Percentiles rank a stretch among this genome's conserved stretches.
Evolutionary conservation across 1,140 invertebrate species (phyloP).

Genomic region (Drosophila chauvacae): DNA sequence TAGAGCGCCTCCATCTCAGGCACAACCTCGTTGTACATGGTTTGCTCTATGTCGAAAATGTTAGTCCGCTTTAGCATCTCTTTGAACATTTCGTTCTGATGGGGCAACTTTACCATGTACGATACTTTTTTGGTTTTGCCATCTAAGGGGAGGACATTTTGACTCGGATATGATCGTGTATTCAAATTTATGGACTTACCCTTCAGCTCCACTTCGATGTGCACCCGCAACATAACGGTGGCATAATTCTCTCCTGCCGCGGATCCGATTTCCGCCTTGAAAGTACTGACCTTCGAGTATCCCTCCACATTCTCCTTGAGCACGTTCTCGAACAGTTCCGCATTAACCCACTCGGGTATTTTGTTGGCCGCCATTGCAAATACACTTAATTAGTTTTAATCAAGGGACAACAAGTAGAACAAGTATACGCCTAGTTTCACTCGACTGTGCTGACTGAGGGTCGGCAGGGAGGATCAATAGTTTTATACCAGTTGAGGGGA

Average conservation of each 20-base stretch:
- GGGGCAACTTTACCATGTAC: conserved; percentile 66
- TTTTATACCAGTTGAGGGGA: conserved; percentile 5
- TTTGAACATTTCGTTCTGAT: conserved; percentile 34
- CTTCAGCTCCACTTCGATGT: conserved; percentile 60
- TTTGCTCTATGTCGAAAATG: conserved; percentile 58
- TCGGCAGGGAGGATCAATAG: conserved; percentile 16
- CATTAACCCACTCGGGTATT: conserved; percentile 62
- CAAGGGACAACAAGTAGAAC: conserved; percentile 1
- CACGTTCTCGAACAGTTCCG: conserved; percentile 56
- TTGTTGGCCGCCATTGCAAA: conserved; percentile 41
- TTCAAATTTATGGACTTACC: conserved; percentile 31
- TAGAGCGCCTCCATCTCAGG: conserved; percentile 73
- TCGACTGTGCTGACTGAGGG: background rate
- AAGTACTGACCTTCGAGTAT: conserved; percentile 56
- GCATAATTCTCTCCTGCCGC: conserved; percentile 72
- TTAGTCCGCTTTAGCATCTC: conserved; percentile 45
- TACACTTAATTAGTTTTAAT: background rate
- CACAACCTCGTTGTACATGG: conserved; percentile 59
- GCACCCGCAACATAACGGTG: conserved; percentile 56
- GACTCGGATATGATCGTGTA: background rate
- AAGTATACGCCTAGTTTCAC: background rate
- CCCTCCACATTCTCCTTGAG: conserved; percentile 52
- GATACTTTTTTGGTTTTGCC: conserved; percentile 49
- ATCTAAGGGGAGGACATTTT: conserved; percentile 27
- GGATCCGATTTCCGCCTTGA: conserved; percentile 50